Conservation (phyloP, 2,888 invertebrate species). For the Eristalinus aeneus region DNA sequence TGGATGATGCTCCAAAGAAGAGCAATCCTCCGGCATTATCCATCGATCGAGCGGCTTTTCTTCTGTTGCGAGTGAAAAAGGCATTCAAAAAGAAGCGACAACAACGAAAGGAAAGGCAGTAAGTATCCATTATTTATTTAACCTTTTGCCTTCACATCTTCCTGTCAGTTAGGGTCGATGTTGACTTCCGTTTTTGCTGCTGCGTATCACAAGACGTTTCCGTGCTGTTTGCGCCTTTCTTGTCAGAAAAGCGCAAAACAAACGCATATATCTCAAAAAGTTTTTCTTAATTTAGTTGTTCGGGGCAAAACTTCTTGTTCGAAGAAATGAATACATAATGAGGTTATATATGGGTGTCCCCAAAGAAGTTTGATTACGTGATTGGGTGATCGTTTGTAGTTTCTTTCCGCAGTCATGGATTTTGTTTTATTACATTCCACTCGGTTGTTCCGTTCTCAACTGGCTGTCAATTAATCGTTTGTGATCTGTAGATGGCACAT, state of each 20-base stretch:
- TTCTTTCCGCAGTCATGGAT: background rate
- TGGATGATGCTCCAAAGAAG: conserved; percentile 77
- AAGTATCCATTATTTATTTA: conserved; percentile 80
- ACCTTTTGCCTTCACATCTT: background rate
- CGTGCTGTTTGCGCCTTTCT: conserved; percentile 7
- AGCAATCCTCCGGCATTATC: conserved; percentile 84
- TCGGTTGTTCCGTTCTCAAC: conserved; percentile 14
- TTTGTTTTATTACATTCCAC: conserved; percentile 55
- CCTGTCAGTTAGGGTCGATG: background rate
- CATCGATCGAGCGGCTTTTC: conserved; percentile 94
- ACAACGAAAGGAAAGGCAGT: conserved; percentile 93
- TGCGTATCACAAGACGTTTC: background rate
- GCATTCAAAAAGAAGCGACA: conserved; percentile 95
- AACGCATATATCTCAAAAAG: conserved; percentile 34
- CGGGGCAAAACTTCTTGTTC: conserved; percentile 14
- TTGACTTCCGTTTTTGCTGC: background rate
- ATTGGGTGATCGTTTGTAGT: background rate
- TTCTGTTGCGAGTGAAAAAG: conserved; percentile 92
- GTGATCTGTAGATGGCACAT: conserved; percentile 48
- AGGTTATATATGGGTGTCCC: conserved; percentile 10
- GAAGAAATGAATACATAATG: conserved; percentile 51
- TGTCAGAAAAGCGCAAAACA: conserved; percentile 1
- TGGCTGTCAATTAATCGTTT: conserved; percentile 36
- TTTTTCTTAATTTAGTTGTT: conserved; percentile 34
- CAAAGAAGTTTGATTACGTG: background rate